phyloP scores from a whole-genome alignment of 2,888 invertebrate species.

The Athetis lepigone region DNA sequence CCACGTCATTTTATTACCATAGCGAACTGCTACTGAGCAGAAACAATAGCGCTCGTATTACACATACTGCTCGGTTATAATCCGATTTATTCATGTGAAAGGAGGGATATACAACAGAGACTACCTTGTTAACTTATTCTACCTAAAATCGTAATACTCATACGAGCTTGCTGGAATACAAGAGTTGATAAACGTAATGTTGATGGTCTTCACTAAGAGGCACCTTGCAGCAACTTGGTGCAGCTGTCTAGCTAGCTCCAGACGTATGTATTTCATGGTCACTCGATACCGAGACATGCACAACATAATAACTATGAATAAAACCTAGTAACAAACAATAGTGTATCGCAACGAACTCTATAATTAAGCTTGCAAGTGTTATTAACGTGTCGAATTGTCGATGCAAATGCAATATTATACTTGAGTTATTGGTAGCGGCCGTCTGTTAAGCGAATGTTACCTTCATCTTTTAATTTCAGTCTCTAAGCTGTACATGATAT shows the following conservation, averaged over 20 bases:
- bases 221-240: conserved; percentile 1
- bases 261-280: too few relatives aligned
- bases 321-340: conserved; percentile 9
- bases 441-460: conserved; percentile 14
- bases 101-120: neutral
- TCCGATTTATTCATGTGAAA: neutral
- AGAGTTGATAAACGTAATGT: neutral
- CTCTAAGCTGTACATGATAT: neutral
- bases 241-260: conserved; percentile 3
- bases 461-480: neutral
- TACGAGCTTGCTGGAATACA: neutral
- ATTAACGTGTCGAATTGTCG: conserved; percentile 30
- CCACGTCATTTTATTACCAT: conserved; percentile 9
- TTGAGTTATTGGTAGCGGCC: neutral
- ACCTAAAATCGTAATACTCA: neutral
- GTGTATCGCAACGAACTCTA: conserved; percentile 13
- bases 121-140: neutral
- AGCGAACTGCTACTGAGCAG: conserved; percentile 4
- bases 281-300: too few relatives aligned
- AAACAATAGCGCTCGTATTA: conserved; percentile 22
- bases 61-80: conserved; percentile 6
- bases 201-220: neutral
- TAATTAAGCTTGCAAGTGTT: conserved; percentile 13
- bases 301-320: neutral
- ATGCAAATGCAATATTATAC: conserved; percentile 12